Base-by-base conservation (phyloP, 2,888 invertebrate species). In the Acrocera orbiculus region DNA sequence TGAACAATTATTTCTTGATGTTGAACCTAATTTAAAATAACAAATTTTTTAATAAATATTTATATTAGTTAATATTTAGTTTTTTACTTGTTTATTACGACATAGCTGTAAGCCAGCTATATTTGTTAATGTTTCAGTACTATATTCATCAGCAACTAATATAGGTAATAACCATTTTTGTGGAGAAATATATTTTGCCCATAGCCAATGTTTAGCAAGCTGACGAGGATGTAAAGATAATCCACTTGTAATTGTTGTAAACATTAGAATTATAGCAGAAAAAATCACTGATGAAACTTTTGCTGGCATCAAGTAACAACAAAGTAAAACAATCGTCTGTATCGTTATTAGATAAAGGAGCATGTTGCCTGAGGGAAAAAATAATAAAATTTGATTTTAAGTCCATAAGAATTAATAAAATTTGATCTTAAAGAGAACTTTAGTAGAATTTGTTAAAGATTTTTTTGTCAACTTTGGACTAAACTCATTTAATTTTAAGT, bases 1-100 rank as follows among this genome's bases (percentile, higher is more conserved):
- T 83, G 81, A 17, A 85, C 77, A 49, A 89, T 87, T 42, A 83
- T 85, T 50, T 85, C 85, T 58, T 81, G 81, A 48, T 79, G 76
- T 47, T 83, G 80, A 40, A 83, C 74, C 70, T 89, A 30, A 14
- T 32, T 32, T 24, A 38, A 34, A n/a, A n/a, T n/a, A n/a, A n/a
- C n/a, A n/a, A n/a, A n/a, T n/a, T n/a, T n/a, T 22, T 10, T 33
- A 8, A n/a, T 31, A 22, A 17, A 5, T 7, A 11, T 19, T n/a
- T 9, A 34, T 24, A 8, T 14, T 16, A 17, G n/a, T 14, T 24
- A 16, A n/a, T 14, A 30, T 15, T 29, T 13, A 10, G 20, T 20
- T 25, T 14, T n/a, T 45, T 47, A 76, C 78, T 66, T 78, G 77
- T 60, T 77, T 78, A 54, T 75, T 76, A 45, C 73, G 66, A 51